A percentile compares a stretch with the other conserved stretches of the same genome.
Conservation (phyloP, 2,113 vertebrate species). For the Tyrannus savana region DNA sequence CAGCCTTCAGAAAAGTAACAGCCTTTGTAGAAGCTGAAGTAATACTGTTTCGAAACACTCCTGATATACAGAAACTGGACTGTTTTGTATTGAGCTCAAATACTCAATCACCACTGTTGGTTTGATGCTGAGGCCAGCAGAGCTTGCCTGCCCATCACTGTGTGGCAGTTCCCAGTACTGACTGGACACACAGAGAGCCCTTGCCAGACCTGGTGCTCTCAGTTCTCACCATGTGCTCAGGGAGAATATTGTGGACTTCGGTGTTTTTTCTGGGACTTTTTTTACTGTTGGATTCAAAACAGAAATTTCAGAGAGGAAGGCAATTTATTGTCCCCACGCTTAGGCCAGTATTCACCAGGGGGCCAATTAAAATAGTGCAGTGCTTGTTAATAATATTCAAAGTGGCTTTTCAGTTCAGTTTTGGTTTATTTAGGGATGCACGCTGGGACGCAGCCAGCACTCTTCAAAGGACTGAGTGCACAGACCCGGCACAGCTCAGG, state of each 20-base stretch:
- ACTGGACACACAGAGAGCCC: background rate
- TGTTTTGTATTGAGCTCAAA: background rate
- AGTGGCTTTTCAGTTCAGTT: background rate
- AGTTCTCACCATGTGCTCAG: background rate
- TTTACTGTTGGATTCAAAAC: background rate
- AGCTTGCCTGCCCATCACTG: background rate
- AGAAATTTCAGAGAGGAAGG: background rate
- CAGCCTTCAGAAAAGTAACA: background rate
- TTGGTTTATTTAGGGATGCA: background rate
- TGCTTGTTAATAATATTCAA: slow-evolving; percentile 22
- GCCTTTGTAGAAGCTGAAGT: background rate
- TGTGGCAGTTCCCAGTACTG: background rate
- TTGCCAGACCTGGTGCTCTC: background rate
- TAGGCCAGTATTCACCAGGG: background rate
- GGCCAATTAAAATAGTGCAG: slow-evolving; percentile 40
- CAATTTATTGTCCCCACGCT: background rate
- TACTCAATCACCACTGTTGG: background rate
- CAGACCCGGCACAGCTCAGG: rapidly evolving
- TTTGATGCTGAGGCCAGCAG: background rate
- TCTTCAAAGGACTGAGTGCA: background rate
- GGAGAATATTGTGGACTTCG: no score
- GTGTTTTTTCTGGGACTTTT: background rate
- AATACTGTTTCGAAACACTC: background rate
- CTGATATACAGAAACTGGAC: no score
- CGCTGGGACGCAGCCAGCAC: background rate